These are phyloP conservation scores for Agelastica alni DNA, from an alignment of 2,888 invertebrate species.

Conservation along the genomic window DNA sequence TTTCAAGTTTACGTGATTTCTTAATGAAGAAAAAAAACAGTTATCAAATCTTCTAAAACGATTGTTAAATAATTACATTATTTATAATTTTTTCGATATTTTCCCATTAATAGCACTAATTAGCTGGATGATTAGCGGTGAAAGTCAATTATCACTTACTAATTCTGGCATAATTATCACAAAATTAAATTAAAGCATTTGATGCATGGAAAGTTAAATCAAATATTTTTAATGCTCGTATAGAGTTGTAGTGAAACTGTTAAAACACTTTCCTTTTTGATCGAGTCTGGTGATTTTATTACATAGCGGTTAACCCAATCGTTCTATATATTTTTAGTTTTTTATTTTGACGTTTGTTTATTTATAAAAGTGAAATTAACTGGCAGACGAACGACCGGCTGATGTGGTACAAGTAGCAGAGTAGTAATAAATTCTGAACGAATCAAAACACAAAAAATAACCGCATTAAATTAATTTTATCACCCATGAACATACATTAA, in stretches of 20 bases:
- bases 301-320: background rate
- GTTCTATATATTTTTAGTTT: background rate
- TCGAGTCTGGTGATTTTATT: background rate
- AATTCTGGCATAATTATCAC: background rate
- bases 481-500: no score
- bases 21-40: no score
- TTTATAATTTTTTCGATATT: background rate
- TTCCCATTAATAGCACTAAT: slow-evolving; percentile 13
- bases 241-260: background rate
- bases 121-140: slow-evolving; percentile 16
- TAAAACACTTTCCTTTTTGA: background rate
- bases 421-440: no score
- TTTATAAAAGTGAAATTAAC: background rate
- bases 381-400: no score
- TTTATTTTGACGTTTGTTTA: background rate
- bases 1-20: no score
- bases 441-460: no score
- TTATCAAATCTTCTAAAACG: no score
- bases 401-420: no score
- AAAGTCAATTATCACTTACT: slow-evolving; percentile 21
- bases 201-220: background rate
- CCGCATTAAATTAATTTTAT: no score
- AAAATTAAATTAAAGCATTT: background rate
- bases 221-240: background rate
- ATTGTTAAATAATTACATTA: no score